Evolutionary conservation across 2,113 vertebrate genomes (phyloP).

Genomic region (Macrotus californicus): DNA sequence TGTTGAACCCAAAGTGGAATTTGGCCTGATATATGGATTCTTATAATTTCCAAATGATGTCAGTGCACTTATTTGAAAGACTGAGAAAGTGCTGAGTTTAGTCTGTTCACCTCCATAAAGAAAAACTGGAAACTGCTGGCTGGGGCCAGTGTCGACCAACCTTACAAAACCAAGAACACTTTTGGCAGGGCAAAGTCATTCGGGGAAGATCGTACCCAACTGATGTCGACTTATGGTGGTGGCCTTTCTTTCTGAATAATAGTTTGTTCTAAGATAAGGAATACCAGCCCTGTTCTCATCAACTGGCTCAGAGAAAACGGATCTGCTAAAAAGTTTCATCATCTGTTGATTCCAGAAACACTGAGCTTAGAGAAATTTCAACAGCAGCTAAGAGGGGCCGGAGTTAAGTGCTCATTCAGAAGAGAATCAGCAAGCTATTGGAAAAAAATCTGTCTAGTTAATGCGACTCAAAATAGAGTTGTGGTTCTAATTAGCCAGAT

Average conservation of each 20-base stretch:
- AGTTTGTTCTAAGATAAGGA: constrained; percentile 61
- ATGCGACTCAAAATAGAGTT: background rate
- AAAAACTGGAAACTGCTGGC: constrained; percentile 73
- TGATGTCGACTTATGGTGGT: constrained; percentile 59
- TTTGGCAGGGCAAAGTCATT: constrained; percentile 65
- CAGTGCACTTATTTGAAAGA: constrained; percentile 68
- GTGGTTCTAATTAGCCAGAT: constrained; percentile 4
- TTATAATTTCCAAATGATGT: constrained; percentile 77
- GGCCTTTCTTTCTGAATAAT: constrained; percentile 64
- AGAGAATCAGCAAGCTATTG: background rate
- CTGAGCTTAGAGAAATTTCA: background rate
- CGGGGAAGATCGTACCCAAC: constrained; percentile 60
- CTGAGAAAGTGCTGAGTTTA: constrained; percentile 75
- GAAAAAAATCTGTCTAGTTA: background rate
- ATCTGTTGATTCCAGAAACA: constrained; percentile 30
- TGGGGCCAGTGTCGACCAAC: constrained; percentile 64
- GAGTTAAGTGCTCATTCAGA: background rate
- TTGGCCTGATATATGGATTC: constrained; percentile 67
- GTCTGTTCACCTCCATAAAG: constrained; percentile 73
- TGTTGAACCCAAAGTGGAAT: constrained; percentile 66
- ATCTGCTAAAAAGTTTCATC: constrained; percentile 34
- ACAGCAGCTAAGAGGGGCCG: background rate
- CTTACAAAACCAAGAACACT: constrained; percentile 71
- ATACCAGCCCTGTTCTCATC: constrained; percentile 48
- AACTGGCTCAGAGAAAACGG: constrained; percentile 52